These are phyloP conservation scores for Trichopria drosophilae DNA, from an alignment of 2,888 invertebrate species.

Conservation along the genomic window DNA sequence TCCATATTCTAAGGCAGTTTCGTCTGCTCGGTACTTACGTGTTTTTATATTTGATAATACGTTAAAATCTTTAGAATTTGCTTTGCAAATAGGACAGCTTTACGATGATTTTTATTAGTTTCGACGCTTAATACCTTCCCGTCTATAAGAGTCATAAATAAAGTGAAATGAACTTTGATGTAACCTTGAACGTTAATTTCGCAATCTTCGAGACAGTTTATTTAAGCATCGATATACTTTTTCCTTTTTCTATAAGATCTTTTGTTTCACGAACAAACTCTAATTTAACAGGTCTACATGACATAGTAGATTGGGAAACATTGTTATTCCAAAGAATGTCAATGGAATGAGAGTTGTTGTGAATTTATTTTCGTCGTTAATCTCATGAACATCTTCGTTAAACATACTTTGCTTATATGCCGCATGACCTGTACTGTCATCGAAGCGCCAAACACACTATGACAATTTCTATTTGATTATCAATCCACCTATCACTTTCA, in stretches of 20 bases:
- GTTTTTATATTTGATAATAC: slow-evolving; percentile 7
- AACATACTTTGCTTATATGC: slow-evolving; percentile 6
- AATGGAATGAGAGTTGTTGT: no score
- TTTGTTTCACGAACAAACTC: slow-evolving; percentile 9
- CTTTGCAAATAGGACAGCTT: slow-evolving; percentile 4
- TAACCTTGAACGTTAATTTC: slow-evolving; percentile 7
- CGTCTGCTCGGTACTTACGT: slow-evolving; percentile 4
- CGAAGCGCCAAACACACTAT: slow-evolving; percentile 13
- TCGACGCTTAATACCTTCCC: slow-evolving; percentile 10
- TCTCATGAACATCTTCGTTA: slow-evolving; percentile 3
- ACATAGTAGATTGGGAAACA: slow-evolving; percentile 11
- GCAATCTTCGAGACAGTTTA: slow-evolving; percentile 4
- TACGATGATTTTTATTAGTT: slow-evolving; percentile 4
- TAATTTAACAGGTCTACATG: slow-evolving; percentile 11
- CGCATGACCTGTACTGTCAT: slow-evolving; percentile 13
- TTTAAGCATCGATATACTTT: slow-evolving; percentile 12
- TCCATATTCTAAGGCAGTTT: slow-evolving; percentile 4
- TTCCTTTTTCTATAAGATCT: slow-evolving; percentile 10
- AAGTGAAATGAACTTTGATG: slow-evolving; percentile 4
- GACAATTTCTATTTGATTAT: slow-evolving; percentile 9
- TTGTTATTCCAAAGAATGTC: slow-evolving; percentile 10
- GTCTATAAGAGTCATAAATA: slow-evolving; percentile 3
- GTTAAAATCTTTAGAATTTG: slow-evolving; percentile 13
- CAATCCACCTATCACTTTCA: not conserved
- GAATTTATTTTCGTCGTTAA: slow-evolving; percentile 5